Percentiles rank a stretch among this genome's conserved stretches.
Conservation (phyloP, 2,113 vertebrate species). For the Takifugu flavidus region DNA sequence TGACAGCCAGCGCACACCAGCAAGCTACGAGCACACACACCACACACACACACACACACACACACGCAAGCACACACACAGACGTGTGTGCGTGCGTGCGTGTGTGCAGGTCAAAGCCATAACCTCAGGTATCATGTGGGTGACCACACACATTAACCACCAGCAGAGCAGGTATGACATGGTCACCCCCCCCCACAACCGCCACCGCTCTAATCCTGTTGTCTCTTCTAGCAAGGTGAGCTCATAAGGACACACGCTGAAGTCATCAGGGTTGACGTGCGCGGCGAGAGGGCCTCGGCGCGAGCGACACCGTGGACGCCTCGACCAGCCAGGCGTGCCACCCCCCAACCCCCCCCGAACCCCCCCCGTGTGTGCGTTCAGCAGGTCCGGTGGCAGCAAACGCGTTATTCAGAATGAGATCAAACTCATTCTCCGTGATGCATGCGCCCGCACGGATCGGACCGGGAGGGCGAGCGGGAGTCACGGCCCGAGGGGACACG, state of each 20-base stretch:
- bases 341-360: neutral
- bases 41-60: neutral
- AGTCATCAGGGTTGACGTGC: conserved; percentile 74
- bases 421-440: too few species aligned
- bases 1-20: conserved; percentile 1
- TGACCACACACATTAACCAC: conserved; percentile 36
- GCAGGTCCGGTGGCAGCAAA: conserved; percentile 32
- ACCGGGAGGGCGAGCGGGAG: neutral
- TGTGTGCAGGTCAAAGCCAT: conserved; percentile 49
- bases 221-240: conserved; percentile 80
- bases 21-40: too few species aligned
- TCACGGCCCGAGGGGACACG: neutral
- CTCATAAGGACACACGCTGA: conserved; percentile 73
- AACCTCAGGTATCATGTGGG: conserved; percentile 42
- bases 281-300: conserved; percentile 60
- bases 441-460: too few species aligned
- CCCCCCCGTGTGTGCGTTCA: conserved; percentile 38
- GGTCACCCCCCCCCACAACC: conserved; percentile 47
- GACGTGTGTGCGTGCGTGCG: conserved; percentile 18
- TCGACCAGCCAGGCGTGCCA: conserved; percentile 40
- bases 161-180: conserved; percentile 72
- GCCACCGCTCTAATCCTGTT: conserved; percentile 63
- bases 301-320: conserved; percentile 49
- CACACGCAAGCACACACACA: neutral
- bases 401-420: too few species aligned